Evolutionary conservation across 2,113 vertebrate species (phyloP).

Genomic region (Plectropomus leopardus): DNA sequence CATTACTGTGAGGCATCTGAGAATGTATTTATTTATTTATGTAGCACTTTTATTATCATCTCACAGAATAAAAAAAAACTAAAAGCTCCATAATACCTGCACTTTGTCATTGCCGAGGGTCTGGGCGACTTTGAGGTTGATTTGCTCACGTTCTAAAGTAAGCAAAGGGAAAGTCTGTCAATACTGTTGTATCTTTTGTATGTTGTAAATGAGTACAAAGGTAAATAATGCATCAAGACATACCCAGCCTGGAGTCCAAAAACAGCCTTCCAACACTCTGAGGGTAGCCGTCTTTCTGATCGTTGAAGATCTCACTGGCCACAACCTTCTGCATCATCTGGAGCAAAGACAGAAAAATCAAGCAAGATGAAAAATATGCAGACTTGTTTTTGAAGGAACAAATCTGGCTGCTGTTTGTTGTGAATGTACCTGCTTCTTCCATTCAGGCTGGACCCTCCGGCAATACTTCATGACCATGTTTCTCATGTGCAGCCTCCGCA

Average conservation of each 20-base stretch:
- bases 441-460: conserved; percentile 94
- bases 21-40: no score
- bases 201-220: neutral
- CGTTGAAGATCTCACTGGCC: conserved; percentile 96
- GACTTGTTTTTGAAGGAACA: neutral
- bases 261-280: conserved; percentile 95
- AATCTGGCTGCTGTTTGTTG: neutral
- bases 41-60: neutral
- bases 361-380: neutral
- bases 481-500: conserved; percentile 88
- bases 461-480: conserved; percentile 97
- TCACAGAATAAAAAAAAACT: neutral
- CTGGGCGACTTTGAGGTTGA: conserved; percentile 93
- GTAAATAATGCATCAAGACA: conserved; percentile 26
- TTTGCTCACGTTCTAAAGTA: conserved; percentile 90
- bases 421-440: conserved; percentile 93
- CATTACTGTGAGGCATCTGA: neutral
- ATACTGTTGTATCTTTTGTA: neutral
- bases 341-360: conserved; percentile 43
- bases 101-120: conserved; percentile 91
- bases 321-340: conserved; percentile 96
- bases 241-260: conserved; percentile 94
- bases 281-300: conserved; percentile 96
- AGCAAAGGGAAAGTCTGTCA: conserved; percentile 37
- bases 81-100: conserved; percentile 86